Conservation (phyloP, 1,140 invertebrate species). For the Elymnias hypermnestra region DNA sequence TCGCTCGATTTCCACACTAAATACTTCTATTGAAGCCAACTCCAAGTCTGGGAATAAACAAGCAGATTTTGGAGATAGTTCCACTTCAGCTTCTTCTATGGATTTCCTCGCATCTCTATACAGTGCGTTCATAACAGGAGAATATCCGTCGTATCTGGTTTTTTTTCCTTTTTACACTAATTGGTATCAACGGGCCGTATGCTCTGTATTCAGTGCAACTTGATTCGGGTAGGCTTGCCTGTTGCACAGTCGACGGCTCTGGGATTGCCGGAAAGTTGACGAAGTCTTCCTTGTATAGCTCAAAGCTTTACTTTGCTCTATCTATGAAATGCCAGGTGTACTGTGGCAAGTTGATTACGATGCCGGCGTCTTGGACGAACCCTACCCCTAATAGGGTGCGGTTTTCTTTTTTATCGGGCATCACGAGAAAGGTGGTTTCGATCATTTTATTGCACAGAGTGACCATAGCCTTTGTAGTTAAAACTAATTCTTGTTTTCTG, state of each 20-base stretch:
- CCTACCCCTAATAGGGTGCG: constrained; percentile 21
- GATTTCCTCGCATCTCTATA: background rate
- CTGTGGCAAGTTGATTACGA: constrained; percentile 22
- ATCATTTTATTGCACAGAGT: constrained; percentile 2
- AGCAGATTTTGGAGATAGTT: too few relatives aligned
- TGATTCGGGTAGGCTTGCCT: background rate
- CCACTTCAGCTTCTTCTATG: too few relatives aligned
- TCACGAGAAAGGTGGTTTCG: constrained; percentile 16
- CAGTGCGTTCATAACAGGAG: background rate
- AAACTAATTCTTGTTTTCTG: constrained; percentile 2
- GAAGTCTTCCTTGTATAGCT: constrained; percentile 12
- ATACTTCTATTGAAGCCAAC: too few relatives aligned
- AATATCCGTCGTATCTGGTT: constrained; percentile 2
- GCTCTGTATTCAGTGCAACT: too few relatives aligned
- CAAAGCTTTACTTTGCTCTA: background rate
- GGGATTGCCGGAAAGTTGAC: too few relatives aligned
- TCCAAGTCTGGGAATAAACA: too few relatives aligned
- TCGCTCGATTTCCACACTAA: background rate
- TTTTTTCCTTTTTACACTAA: background rate
- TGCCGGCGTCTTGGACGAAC: constrained; percentile 19
- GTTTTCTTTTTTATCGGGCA: constrained; percentile 14
- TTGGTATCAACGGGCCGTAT: background rate
- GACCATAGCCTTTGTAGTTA: constrained; percentile 2
- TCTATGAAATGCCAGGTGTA: constrained; percentile 14
- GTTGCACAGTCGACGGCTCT: too few relatives aligned